phyloP scores from a whole-genome alignment of 2,797 vertebrate species.

The Holocentrus rufus region DNA sequence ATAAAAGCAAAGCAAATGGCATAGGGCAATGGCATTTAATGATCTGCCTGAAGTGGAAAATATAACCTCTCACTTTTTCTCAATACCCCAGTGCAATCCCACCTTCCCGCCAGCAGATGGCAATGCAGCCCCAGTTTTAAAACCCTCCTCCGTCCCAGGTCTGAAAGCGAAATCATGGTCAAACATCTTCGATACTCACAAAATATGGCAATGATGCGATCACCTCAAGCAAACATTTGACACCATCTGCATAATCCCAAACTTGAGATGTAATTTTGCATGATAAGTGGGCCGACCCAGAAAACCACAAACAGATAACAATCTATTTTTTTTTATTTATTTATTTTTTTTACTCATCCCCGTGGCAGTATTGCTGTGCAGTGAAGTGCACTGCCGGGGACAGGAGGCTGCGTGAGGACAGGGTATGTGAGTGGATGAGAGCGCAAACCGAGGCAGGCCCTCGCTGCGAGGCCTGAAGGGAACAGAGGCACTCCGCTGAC shows the following conservation, averaged over 20 bases:
- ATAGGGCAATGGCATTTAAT: no score
- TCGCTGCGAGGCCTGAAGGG: slow-evolving; percentile 55
- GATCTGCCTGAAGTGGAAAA: background rate
- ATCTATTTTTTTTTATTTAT: slow-evolving; percentile 10
- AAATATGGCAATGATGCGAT: slow-evolving; percentile 22
- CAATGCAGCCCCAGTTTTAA: slow-evolving; percentile 60
- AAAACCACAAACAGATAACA: slow-evolving; percentile 38
- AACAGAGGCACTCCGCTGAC: slow-evolving; percentile 66
- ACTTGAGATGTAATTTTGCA: slow-evolving; percentile 35
- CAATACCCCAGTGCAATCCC: slow-evolving; percentile 29
- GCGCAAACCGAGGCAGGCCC: slow-evolving; percentile 51
- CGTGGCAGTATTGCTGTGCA: slow-evolving; percentile 56
- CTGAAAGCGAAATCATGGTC: slow-evolving; percentile 8
- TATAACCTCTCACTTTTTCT: background rate
- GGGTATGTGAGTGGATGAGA: slow-evolving; percentile 59
- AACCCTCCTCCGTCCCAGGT: background rate
- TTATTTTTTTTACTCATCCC: slow-evolving; percentile 21
- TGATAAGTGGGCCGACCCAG: slow-evolving; percentile 5
- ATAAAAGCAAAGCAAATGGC: no score
- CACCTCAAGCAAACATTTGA: slow-evolving; percentile 35
- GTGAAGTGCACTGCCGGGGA: slow-evolving; percentile 60
- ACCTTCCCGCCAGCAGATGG: slow-evolving; percentile 73
- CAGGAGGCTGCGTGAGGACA: slow-evolving; percentile 73
- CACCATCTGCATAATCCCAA: slow-evolving; percentile 45
- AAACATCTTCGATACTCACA: slow-evolving; percentile 19